Evolutionary conservation across 1,140 invertebrate species (phyloP).

Genomic region (Tetragonula clypearis): DNA sequence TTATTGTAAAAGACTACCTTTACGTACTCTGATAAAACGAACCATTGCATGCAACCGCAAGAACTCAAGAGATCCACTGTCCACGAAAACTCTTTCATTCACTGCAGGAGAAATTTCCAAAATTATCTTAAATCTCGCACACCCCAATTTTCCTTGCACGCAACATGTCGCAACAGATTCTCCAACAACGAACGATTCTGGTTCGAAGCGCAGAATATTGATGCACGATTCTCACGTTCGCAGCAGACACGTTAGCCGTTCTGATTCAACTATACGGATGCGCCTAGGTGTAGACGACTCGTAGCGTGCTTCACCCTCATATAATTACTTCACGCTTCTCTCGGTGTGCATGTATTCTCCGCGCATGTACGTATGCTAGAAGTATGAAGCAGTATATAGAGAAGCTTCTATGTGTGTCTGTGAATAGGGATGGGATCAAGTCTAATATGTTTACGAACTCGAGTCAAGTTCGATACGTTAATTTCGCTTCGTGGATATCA

Average conservation of each 20-base stretch:
- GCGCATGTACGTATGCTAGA: neutral
- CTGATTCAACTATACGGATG: constrained; percentile 55
- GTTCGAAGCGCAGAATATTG: constrained; percentile 46
- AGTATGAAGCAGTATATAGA: neutral
- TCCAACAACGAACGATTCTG: neutral
- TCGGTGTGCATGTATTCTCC: neutral
- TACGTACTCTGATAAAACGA: neutral
- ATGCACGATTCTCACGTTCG: constrained; percentile 59
- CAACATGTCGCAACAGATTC: neutral
- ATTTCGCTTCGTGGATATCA: too few relatives aligned
- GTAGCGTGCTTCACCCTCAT: constrained; percentile 73
- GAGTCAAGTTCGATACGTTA: too few relatives aligned
- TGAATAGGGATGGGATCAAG: too few relatives aligned
- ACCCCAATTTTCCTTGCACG: neutral
- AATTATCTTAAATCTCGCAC: neutral
- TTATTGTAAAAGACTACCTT: neutral
- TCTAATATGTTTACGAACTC: too few relatives aligned
- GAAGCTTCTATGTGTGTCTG: constrained; percentile 22
- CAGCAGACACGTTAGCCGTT: constrained; percentile 52
- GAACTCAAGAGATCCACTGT: neutral
- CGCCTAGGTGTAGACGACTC: constrained; percentile 61
- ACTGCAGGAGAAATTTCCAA: neutral
- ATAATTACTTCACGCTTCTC: constrained; percentile 73
- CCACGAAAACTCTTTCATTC: neutral
- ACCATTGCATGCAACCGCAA: neutral